These are phyloP conservation scores for Parasteatoda lunata DNA, from an alignment of 2,888 invertebrate species.

Conservation along the genomic window DNA sequence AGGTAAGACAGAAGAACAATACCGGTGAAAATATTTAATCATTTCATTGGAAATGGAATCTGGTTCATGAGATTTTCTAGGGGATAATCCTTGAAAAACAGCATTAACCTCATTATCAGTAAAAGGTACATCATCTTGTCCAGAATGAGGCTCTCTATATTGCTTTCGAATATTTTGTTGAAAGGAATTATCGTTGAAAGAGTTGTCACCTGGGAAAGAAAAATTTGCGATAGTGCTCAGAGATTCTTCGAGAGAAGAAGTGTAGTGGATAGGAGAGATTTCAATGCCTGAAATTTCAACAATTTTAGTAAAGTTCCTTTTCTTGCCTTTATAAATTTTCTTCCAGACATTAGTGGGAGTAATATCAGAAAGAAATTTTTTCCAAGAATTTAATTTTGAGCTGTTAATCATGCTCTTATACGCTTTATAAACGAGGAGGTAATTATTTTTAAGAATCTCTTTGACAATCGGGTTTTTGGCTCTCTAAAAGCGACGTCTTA, in stretches of 20 bases:
- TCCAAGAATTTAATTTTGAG: neutral
- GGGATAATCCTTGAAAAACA: neutral
- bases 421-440: neutral
- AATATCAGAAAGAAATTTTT: neutral
- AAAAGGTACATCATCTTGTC: neutral
- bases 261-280: no score
- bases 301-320: neutral
- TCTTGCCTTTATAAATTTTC: neutral
- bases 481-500: no score
- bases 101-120: neutral
- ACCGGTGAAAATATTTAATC: constrained; percentile 8
- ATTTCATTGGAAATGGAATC: neutral
- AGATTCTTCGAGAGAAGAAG: no score
- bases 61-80: neutral
- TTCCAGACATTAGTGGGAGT: neutral
- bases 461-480: neutral
- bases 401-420: constrained; percentile 4
- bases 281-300: no score
- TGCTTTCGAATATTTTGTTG: neutral
- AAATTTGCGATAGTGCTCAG: no score
- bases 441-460: neutral
- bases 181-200: no score
- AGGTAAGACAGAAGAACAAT: neutral
- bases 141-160: neutral
- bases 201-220: no score